Evolutionary conservation across 1,140 invertebrate genomes (phyloP).

Genomic region (Drosophila guanche): DNA sequence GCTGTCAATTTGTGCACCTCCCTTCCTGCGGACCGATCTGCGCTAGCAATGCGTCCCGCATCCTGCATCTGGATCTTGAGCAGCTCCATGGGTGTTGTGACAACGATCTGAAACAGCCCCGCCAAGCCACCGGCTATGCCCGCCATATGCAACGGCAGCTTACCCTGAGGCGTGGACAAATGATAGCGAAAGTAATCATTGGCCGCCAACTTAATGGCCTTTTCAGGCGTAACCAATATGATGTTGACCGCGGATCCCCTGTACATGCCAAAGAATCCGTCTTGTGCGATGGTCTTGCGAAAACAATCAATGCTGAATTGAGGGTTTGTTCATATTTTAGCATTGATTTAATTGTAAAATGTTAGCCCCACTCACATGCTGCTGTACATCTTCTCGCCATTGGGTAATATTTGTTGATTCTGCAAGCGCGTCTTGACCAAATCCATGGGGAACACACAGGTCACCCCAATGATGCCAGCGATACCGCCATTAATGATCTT

Average conservation of each 20-base stretch:
- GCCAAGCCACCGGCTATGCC: conserved; percentile 96
- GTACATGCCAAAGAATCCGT: conserved; percentile 99
- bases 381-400: conserved; percentile 94
- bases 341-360: no score
- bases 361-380: conserved; percentile 90
- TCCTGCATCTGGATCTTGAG: conserved; percentile 99
- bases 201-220: conserved; percentile 99
- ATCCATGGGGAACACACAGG: conserved; percentile 98
- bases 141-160: conserved; percentile 91
- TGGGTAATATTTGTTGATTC: conserved; percentile 94
- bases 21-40: conserved; percentile 86
- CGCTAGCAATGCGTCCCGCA: conserved; percentile 92
- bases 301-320: conserved; percentile 95
- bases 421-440: conserved; percentile 97
- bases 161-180: conserved; percentile 84
- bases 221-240: conserved; percentile 98
- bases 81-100: conserved; percentile 99
- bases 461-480: conserved; percentile 98
- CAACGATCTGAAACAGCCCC: conserved; percentile 98
- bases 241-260: conserved; percentile 98
- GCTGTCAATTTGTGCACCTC: conserved; percentile 90
- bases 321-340: no score
- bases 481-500: conserved; percentile 99
- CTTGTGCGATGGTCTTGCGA: conserved; percentile 94
- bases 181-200: conserved; percentile 98